Conservation (phyloP, 2,888 invertebrate species). For the Lithophane leautieri region DNA sequence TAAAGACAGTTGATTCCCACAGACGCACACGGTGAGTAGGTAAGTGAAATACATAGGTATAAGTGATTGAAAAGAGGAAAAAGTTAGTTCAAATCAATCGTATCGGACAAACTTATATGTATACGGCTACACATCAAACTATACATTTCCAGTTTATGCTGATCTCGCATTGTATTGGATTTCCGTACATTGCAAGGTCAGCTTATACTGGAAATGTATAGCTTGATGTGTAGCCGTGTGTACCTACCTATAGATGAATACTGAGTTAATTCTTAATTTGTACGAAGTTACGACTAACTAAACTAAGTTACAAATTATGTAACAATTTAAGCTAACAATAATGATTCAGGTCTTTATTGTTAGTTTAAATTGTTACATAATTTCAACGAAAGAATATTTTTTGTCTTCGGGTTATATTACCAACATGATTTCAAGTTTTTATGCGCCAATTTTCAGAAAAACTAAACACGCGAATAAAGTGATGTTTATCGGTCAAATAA, state of each 20-base stretch:
- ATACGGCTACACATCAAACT: too few relatives aligned
- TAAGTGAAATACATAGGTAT: neutral
- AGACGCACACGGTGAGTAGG: neutral
- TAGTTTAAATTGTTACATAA: too few relatives aligned
- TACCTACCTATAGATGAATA: neutral
- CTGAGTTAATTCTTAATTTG: neutral
- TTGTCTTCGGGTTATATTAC: neutral
- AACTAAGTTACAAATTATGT: neutral
- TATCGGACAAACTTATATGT: neutral
- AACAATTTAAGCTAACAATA: neutral
- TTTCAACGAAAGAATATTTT: neutral
- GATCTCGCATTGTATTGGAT: too few relatives aligned
- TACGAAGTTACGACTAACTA: neutral
- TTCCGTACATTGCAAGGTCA: too few relatives aligned
- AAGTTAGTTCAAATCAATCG: neutral
- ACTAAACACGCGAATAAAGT: constrained; percentile 6
- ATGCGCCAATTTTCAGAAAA: neutral
- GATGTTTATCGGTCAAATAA: constrained; percentile 16
- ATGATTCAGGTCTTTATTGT: neutral
- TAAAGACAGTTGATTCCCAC: neutral
- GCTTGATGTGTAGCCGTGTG: too few relatives aligned
- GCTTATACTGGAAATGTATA: too few relatives aligned
- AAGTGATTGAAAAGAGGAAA: constrained; percentile 6
- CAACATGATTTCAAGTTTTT: neutral
- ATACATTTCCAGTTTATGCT: too few relatives aligned